These are phyloP conservation scores for Spongilla lacustris DNA, from an alignment of 37 sponge, comb jelly and placozoan species.

Conservation along the genomic window DNA sequence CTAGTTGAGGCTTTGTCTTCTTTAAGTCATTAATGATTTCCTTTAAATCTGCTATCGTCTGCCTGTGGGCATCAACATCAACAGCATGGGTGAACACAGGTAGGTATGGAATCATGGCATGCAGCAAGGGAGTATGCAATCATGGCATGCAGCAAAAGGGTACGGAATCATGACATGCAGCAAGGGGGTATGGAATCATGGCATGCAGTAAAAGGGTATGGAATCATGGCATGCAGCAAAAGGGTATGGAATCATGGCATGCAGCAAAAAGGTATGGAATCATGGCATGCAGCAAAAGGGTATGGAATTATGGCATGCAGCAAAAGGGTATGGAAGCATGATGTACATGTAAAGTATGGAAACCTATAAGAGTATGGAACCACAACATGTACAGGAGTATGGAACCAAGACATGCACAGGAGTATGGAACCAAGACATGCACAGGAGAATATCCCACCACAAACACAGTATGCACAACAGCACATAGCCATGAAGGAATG, in stretches of 20 bases:
- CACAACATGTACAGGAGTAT: too few species aligned
- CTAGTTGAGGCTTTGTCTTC: slow-evolving; percentile 18
- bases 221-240: neutral
- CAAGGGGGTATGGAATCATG: neutral
- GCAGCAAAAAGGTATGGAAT: neutral
- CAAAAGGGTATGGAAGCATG: neutral
- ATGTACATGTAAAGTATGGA: neutral
- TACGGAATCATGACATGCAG: neutral
- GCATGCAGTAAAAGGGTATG: neutral
- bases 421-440: too few species aligned
- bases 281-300: neutral
- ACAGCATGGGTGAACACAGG: too few species aligned
- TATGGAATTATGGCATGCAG: neutral
- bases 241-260: neutral
- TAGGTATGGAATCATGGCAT: neutral
- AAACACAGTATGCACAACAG: too few species aligned
- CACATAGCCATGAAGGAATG: too few species aligned
- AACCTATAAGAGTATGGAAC: too few species aligned
- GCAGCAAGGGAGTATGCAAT: neutral
- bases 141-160: neutral
- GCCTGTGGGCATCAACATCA: neutral
- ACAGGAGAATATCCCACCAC: too few species aligned
- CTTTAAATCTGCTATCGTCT: slow-evolving; percentile 31
- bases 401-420: too few species aligned
- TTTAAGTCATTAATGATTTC: slow-evolving; percentile 36